Evolutionary conservation across 2,113 vertebrate genomes (phyloP), one percentile per base, ranked within the genome.

Genomic region (Otus sunia): DNA sequence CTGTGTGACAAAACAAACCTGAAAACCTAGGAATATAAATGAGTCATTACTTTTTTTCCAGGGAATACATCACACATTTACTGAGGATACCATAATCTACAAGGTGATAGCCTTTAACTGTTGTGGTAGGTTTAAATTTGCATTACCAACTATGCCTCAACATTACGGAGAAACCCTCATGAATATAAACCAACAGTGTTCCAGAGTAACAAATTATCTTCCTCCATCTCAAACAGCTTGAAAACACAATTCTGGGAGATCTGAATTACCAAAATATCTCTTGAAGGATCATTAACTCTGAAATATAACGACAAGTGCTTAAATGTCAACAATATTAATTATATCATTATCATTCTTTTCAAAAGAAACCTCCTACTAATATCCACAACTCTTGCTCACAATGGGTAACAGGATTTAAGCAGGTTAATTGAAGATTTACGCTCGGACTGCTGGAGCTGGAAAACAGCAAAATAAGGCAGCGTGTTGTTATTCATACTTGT

Each of bases 251-350:
- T 58, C 47, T 74, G 56, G 69, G 56, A 90, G 62, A 71, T 45
- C 19, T 50, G 71, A 86, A 83, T 86, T 83, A 94, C 68, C 60
- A 37, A 63, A 88, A 36, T 39, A 80, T 56, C 73, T 64, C 74
- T 82, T 41, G 71, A 91, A 77, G 89, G 60, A 66, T 78, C 80
- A 81, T 93, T 95, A 96, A 68, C 68, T 86, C 76, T 75, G 76
- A 92, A 75, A 95, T 56, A 56, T 52, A 93, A 92, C 62, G 79
- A 88, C 68, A 91, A 89, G 43, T 23, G 56, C 62, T 95, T 63
- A 82, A 94, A 92, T 90, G 72, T 68, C 83, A 94, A 92, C 72
- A 91, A 47, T 84, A 94, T 72, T 93, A 79, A 87, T 92, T 71
- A 56, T 15, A 72, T 32, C 68, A 75, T 86, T 80, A 94, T 71